Evolutionary conservation across 2,797 vertebrate species (phyloP).

Genomic region (Gymnoscopelus braueri): DNA sequence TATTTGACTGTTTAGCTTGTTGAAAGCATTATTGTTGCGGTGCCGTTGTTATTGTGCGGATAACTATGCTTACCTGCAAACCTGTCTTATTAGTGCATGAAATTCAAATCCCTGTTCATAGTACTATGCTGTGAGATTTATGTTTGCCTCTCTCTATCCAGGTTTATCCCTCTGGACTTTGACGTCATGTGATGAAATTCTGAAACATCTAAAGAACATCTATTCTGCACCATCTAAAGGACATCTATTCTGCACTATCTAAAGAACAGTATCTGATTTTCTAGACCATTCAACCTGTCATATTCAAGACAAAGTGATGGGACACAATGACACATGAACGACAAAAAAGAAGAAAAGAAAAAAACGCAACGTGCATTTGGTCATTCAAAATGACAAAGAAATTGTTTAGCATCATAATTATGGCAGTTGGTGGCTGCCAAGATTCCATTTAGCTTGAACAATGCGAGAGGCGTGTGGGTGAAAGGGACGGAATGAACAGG

Average conservation of each 20-base stretch:
- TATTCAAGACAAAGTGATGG: constrained; percentile 33
- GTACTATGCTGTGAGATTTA: constrained; percentile 44
- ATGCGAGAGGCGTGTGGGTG: constrained; percentile 50
- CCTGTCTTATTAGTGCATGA: constrained; percentile 40
- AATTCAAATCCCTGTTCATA: constrained; percentile 54
- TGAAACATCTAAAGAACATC: constrained; percentile 29
- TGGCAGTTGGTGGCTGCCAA: constrained; percentile 53
- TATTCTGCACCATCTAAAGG: not conserved
- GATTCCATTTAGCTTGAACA: constrained; percentile 61
- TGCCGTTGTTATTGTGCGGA: constrained; percentile 38
- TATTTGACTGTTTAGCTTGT: constrained; percentile 3
- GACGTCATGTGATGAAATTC: constrained; percentile 61
- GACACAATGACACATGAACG: constrained; percentile 14
- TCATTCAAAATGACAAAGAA: constrained; percentile 46
- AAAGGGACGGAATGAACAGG: constrained; percentile 51
- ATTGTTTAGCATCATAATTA: constrained; percentile 66
- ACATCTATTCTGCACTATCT: not conserved
- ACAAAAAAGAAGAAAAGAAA: constrained; percentile 11
- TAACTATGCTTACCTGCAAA: constrained; percentile 26
- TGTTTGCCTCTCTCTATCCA: constrained; percentile 39
- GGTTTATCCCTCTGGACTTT: constrained; percentile 20
- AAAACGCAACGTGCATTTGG: not conserved
- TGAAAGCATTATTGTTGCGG: constrained; percentile 19
- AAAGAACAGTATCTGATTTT: constrained; percentile 9
- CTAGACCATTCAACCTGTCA: constrained; percentile 39